phyloP scores from a whole-genome alignment of 2,113 vertebrate species.

The Strigops habroptila region DNA sequence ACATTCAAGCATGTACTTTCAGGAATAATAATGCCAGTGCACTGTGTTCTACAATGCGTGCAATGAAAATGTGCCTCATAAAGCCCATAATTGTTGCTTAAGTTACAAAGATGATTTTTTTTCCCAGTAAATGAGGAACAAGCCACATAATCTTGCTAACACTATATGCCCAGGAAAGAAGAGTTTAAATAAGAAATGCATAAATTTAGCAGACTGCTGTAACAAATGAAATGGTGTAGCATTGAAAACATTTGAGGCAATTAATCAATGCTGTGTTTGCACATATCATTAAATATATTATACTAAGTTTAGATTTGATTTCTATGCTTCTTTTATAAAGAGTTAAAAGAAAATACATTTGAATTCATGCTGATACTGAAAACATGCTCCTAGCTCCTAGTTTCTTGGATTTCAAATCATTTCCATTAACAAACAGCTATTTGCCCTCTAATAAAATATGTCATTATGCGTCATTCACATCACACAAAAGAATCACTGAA shows the following conservation, averaged over 20 bases:
- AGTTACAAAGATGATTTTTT: conserved; percentile 70
- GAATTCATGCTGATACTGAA: conserved; percentile 84
- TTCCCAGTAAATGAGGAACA: conserved; percentile 65
- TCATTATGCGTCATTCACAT: conserved; percentile 99
- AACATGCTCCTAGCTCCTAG: conserved; percentile 79
- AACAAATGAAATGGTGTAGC: conserved; percentile 77
- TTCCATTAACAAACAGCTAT: conserved; percentile 91
- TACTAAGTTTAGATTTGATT: conserved; percentile 86
- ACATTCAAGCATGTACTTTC: conserved; percentile 63
- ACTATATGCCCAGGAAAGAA: conserved; percentile 73
- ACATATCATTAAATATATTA: conserved; percentile 88
- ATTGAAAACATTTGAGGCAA: conserved; percentile 81
- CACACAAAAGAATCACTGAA: conserved; percentile 98
- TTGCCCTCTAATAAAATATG: conserved; percentile 99
- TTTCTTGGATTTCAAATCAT: conserved; percentile 86
- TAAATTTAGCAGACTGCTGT: conserved; percentile 78
- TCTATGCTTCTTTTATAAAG: conserved; percentile 83
- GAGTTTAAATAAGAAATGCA: conserved; percentile 80
- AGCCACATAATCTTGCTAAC: conserved; percentile 69
- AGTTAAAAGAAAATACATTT: conserved; percentile 85
- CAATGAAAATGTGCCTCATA: conserved; percentile 62
- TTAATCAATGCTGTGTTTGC: conserved; percentile 86
- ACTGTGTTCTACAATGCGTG: conserved; percentile 54
- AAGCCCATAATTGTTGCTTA: conserved; percentile 59
- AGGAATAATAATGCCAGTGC: conserved; percentile 47